Evolutionary conservation across 2,113 vertebrate genomes (phyloP).

Genomic region (Hypomesus transpacificus): DNA sequence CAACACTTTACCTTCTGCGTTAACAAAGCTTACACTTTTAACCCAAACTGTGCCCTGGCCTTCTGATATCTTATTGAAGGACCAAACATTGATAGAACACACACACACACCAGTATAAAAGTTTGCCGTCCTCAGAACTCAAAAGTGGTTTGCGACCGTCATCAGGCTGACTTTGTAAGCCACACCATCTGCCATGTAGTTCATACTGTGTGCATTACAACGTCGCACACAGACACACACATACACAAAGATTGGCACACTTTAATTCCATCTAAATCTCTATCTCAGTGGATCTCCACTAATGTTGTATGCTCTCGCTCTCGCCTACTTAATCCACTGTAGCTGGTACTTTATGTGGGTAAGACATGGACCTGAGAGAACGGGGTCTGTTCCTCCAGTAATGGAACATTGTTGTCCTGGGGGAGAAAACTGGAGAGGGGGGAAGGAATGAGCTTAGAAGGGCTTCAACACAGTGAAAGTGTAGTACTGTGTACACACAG

Average conservation of each 20-base stretch:
- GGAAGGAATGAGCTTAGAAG: neutral
- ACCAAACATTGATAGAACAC: too few relatives aligned
- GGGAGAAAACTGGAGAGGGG: neutral
- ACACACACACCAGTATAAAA: too few relatives aligned
- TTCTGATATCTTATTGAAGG: too few relatives aligned
- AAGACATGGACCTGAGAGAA: neutral
- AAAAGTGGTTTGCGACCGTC: too few relatives aligned
- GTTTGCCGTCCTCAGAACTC: too few relatives aligned
- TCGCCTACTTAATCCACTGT: neutral
- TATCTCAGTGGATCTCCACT: neutral
- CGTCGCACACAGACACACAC: neutral
- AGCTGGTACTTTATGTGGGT: neutral
- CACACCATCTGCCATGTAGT: neutral
- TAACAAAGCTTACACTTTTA: neutral
- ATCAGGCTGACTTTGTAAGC: neutral
- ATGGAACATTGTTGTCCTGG: neutral
- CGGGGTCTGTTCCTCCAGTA: neutral
- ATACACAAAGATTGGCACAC: neutral
- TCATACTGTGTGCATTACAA: neutral
- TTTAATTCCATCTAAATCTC: neutral
- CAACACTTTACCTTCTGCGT: slow-evolving; percentile 9
- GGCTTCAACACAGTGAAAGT: neutral
- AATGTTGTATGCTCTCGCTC: neutral
- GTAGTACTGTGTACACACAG: slow-evolving; percentile 30
- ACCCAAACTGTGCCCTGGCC: neutral